Base-by-base conservation (phyloP, 2,113 vertebrate genomes). In the Apodemus speciosus region DNA sequence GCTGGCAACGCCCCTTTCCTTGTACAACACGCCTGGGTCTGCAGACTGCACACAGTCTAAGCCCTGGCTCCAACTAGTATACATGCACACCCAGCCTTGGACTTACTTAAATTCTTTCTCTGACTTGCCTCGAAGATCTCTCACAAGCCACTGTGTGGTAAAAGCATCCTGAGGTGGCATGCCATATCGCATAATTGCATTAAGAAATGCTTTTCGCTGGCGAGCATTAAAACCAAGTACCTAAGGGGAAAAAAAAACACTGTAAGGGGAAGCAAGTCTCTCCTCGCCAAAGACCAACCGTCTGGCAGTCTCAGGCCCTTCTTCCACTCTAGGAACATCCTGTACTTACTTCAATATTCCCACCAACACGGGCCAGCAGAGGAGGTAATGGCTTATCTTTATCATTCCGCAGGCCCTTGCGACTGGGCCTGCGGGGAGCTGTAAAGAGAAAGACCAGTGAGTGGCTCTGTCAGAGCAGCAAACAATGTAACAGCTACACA, bases 151-250 rank as follows among this genome's bases (percentile, higher is more conserved):
- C 96, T 99, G 99, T 77, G 99, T 99, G 95, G 99, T 99, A 93
- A 99, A 99, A 69, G 99, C 99, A 97, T 99, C 99, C 98, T 99
- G 99, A 49, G 99, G 99, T 30, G 99, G 99, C 99, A 99, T 99
- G 93, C 99, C 99, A 69, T 99, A 99, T 94, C 99, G 99, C 99
- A 99, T 99, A 97, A 99, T 99, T 40, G 99, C 99, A 88, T 99
- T 99, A 95, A 99, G 98, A 98, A 99, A 99, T 43, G 99, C 99
- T 97, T 99, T 99, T 96, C 99, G 98, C 97, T 99, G 99, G 15
- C 99, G 99, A 51, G 99, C 99, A 7, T 99, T 99, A 97, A 99
- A 99, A 92, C 99, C 99, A 97, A 99, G 96, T 53, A 99, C 99
- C 99, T 99, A 80, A 16, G 58, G 5, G 83, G 56, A 6, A 58